Conservation (phyloP, 2,797 vertebrate genomes). For the Cynodonichthys magdalenae region DNA sequence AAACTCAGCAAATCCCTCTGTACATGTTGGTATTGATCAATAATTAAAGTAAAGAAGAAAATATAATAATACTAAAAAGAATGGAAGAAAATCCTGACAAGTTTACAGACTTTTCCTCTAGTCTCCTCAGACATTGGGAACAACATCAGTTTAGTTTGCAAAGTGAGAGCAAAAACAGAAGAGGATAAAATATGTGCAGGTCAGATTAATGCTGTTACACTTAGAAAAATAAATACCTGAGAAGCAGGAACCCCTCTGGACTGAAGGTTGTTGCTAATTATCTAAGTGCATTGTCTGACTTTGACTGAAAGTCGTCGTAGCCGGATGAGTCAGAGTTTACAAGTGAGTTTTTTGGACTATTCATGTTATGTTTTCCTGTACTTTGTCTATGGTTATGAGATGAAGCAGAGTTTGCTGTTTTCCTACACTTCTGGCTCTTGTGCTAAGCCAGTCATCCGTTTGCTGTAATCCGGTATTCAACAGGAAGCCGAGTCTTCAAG, state of each 20-base stretch:
- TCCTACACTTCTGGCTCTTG: too few species aligned
- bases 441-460: too few species aligned
- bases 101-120: constrained; percentile 33
- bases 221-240: background rate
- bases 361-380: too few species aligned
- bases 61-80: background rate
- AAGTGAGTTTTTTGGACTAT: background rate
- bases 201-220: constrained; percentile 15
- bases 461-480: too few species aligned
- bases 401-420: too few species aligned
- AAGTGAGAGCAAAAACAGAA: constrained; percentile 4
- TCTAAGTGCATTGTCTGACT: background rate
- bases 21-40: too few species aligned
- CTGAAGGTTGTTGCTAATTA: background rate
- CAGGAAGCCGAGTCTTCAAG: too few species aligned
- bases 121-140: constrained; percentile 14
- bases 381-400: too few species aligned
- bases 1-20: too few species aligned
- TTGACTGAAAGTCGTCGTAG: background rate
- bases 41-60: background rate
- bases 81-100: constrained; percentile 29
- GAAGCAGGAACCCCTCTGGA: background rate
- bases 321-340: background rate
- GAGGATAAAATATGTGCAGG: background rate
- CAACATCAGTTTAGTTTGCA: background rate